A percentile compares a stretch with the other conserved stretches of the same genome.
These are phyloP conservation scores for Scatophagus argus DNA, from an alignment of 2,113 vertebrate species.

Conservation along the genomic window DNA sequence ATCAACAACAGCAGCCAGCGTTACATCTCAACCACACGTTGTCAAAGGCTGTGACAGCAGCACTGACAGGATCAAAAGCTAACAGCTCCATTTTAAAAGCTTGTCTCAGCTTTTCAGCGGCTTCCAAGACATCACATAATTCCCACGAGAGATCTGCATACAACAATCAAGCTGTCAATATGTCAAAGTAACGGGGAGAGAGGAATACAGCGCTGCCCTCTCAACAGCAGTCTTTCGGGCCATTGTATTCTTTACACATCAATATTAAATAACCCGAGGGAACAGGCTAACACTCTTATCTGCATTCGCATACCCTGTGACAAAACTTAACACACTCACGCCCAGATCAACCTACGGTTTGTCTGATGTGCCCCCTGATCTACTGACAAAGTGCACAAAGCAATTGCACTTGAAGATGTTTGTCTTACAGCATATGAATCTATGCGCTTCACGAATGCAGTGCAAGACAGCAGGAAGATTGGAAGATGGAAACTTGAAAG, in stretches of 20 bases:
- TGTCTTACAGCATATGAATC: background rate
- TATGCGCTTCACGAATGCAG: background rate
- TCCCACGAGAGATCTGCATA: conserved; percentile 44
- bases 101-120: conserved; percentile 46
- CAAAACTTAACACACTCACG: conserved; percentile 5
- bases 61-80: conserved; percentile 41
- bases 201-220: conserved; percentile 5
- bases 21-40: conserved; percentile 19
- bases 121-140: conserved; percentile 35
- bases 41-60: conserved; percentile 41
- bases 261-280: conserved; percentile 44
- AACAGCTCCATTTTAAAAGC: conserved; percentile 44
- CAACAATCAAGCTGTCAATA: conserved; percentile 67
- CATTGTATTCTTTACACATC: conserved; percentile 40
- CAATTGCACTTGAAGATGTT: background rate
- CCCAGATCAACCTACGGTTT: background rate
- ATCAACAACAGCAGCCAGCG: conserved; percentile 10
- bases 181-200: conserved; percentile 30
- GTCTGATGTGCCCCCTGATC: conserved; percentile 3
- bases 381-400: background rate
- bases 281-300: conserved; percentile 29
- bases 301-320: conserved; percentile 34
- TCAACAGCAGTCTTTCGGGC: conserved; percentile 33
- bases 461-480: background rate
- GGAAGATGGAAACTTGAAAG: background rate